Base-by-base conservation (phyloP, 2,888 invertebrate species). In the Acanthopleura granulata region DNA sequence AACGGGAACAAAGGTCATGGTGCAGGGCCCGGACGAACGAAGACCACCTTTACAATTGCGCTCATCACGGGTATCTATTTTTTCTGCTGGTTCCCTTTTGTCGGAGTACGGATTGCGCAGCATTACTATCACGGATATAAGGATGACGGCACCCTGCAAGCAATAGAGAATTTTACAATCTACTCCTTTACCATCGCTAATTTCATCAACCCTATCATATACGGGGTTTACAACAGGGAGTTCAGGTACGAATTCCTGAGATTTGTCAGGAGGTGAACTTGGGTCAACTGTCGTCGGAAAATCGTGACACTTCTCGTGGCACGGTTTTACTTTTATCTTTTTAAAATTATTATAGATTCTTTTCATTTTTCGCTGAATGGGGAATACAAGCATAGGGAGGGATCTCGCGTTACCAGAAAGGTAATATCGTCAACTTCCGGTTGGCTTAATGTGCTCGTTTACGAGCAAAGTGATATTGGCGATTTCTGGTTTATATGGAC, bases 151-250 rank as follows among this genome's bases (percentile, higher is more conserved):
- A 25, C 66, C 16, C 6, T 66, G 16, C 29, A 66, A 15, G 3
- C 25, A 22, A 66, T 27, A 27, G 66, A 66, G 27, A 27, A 27
- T 22, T 22, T 22, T 6, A 66, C 27, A 27, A 1, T 27, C 29
- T 66, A 66, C 14, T 22, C 66, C 22, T 66, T 66, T 66, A 27
- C 27, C 25, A 66, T 66, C 25, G 66, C 29, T 6, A 66, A 22
- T 25, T 66, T 66, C 25, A 66, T 66, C 22, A 66, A 66, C 29
- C 66, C 66, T 27, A 66, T 66, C 14, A 66, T 66, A 6, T 66
- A 66, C 29, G 66, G 66, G 22, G 6, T 66, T 16, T 66, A 66
- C 29, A 66, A 66, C 66, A 15, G 27, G 3, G 66, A 66, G 29
- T 66, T 66, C 66, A 22, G 66, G 29, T 18, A 27, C 15, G 29